Percentiles rank a stretch among this genome's conserved stretches.
Conservation (phyloP, 2,797 vertebrate species). For the Hoplostethus atlanticus region DNA sequence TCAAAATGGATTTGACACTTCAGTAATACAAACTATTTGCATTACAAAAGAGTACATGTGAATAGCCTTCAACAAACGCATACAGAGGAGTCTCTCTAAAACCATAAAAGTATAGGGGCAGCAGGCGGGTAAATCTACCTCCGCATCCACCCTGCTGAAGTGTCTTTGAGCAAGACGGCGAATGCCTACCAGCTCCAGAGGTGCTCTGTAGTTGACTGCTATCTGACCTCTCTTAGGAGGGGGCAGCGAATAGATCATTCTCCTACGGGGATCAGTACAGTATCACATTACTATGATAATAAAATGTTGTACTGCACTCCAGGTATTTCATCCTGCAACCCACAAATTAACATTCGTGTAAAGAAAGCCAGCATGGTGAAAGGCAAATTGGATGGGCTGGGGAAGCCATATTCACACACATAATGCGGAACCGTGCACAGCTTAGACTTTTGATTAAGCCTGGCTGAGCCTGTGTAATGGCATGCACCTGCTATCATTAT, state of each 20-base stretch:
- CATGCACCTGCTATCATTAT: neutral
- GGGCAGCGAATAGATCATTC: slow-evolving; percentile 28
- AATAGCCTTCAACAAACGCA: too few relatives aligned
- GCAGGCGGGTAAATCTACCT: too few relatives aligned
- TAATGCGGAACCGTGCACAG: neutral
- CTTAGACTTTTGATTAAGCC: slow-evolving; percentile 22
- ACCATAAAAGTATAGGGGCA: neutral
- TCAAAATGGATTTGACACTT: too few relatives aligned
- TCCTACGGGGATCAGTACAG: slow-evolving; percentile 37
- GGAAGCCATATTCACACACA: slow-evolving; percentile 13
- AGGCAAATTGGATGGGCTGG: slow-evolving; percentile 18
- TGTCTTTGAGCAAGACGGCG: slow-evolving; percentile 26
- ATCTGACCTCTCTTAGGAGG: slow-evolving; percentile 28
- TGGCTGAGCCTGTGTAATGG: neutral
- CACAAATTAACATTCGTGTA: slow-evolving; percentile 12
- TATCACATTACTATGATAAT: slow-evolving; percentile 21
- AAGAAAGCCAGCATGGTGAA: slow-evolving; percentile 3
- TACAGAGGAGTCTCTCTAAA: too few relatives aligned
- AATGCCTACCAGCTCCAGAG: slow-evolving; percentile 21
- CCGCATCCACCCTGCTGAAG: neutral
- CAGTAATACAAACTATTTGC: too few relatives aligned
- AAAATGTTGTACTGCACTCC: slow-evolving; percentile 21
- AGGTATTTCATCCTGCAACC: slow-evolving; percentile 10
- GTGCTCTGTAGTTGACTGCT: slow-evolving; percentile 23
- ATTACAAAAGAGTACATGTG: too few relatives aligned